Base-by-base conservation (phyloP, 2,113 vertebrate species). In the Accipiter cooperii region DNA sequence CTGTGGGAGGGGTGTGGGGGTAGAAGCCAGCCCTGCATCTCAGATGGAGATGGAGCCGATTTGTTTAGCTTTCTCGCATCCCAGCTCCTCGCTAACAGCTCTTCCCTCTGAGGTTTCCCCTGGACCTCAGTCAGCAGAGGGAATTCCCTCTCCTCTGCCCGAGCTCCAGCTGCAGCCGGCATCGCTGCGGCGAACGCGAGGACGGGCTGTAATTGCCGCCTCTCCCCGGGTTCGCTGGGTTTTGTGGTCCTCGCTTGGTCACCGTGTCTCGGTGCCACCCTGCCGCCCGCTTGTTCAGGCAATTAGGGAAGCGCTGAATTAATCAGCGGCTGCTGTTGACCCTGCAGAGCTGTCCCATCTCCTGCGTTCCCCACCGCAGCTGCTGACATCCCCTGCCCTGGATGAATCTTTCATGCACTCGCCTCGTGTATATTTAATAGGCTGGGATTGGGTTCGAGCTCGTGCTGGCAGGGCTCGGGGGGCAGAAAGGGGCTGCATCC, bases 71-170 rank as follows among this genome's bases (percentile, higher is more conserved):
- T 42, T 70, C 36, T 75, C 8, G 12, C 75, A 47, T 63, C 89
- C 77, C 52, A 57, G 38, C 71, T 63, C 42, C 78, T 83, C 71
- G 7, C 78, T 57, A 79, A 55, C 64, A 51, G 73, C 80, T 94
- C 42, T 84, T 78, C 58, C 55, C 60, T 80, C 61, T 0, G 14
- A 96, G 92, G 77, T 34, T 94, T 90, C 66, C 91, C 51, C 81
- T 89, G 81, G 81, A 89, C 79, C 69, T 71, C 79, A 63, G 78
- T 85, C 75, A 86, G 66, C 64, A 77, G 77, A 63, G 77, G 94
- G 96, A 91, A 95, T 96, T 92, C 93, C 95, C 94, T 87, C 55
- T 54, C 25, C 64, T 91, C 74, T 84, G 44, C 71, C 80, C 11
- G 3, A 54, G 55, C 74, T 69, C 47, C 87, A 66, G 93, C 68